phyloP scores from a whole-genome alignment of 2,797 vertebrate species.

The Enteromius thamalakanensis region DNA sequence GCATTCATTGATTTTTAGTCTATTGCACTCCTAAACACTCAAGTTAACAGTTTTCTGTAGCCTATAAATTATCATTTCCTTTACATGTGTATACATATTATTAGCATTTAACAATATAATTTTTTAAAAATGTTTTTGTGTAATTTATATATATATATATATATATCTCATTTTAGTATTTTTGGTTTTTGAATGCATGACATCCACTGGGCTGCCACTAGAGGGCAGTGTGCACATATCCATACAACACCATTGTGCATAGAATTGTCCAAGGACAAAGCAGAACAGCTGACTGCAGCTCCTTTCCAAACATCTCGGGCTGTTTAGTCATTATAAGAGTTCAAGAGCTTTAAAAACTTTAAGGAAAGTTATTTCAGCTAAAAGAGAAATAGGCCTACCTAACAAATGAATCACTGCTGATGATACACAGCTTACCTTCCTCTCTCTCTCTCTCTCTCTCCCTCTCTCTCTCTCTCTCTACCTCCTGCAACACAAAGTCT shows the following conservation, averaged over 20 bases:
- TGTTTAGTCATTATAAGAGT: not conserved
- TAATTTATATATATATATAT: not conserved
- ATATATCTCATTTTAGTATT: not conserved
- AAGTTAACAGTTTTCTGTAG: not conserved
- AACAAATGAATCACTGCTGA: not conserved
- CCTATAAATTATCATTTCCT: no score
- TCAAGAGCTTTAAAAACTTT: not conserved
- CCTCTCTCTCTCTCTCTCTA: not conserved
- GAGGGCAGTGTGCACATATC: slow-evolving; percentile 15
- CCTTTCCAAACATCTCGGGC: not conserved
- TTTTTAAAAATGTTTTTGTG: no score
- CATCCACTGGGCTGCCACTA: not conserved
- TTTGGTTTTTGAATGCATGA: not conserved
- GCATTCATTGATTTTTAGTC: not conserved
- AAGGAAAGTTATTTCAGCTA: not conserved
- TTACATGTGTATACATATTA: no score
- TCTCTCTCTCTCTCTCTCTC: not conserved
- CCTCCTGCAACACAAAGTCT: not conserved
- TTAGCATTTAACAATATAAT: no score
- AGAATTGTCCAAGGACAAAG: not conserved
- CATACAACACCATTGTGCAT: not conserved
- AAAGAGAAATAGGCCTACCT: not conserved
- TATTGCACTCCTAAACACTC: not conserved
- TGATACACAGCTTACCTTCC: not conserved
- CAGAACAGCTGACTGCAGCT: slow-evolving; percentile 7